phyloP scores from a whole-genome alignment of 2,797 vertebrate genomes.

The Corythornis leucogaster region DNA sequence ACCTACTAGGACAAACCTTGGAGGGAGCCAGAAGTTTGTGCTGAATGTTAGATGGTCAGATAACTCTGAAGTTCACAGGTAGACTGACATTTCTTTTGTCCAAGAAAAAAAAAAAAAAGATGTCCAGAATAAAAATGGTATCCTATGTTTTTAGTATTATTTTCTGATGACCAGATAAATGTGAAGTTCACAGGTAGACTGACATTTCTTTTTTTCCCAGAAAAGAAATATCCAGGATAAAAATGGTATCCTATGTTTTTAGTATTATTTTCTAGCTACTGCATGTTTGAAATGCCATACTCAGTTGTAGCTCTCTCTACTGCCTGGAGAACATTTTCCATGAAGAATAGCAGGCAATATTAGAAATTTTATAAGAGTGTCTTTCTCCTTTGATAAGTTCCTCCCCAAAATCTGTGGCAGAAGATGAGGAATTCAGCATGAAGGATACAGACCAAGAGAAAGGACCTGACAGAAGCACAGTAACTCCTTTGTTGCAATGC shows the following conservation, averaged over 20 bases:
- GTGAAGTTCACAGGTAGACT: no score
- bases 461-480: conserved; percentile 63
- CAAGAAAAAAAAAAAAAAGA: not conserved
- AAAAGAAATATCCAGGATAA: conserved; percentile 20
- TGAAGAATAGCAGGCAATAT: conserved; percentile 44
- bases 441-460: conserved; percentile 63
- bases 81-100: not conserved
- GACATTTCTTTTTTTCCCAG: no score
- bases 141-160: conserved; percentile 25
- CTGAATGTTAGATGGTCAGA: not conserved
- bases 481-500: conserved; percentile 74
- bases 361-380: conserved; percentile 51
- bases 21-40: not conserved
- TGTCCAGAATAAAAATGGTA: conserved; percentile 20
- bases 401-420: conserved; percentile 35
- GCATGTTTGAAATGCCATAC: not conserved
- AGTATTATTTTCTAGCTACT: conserved; percentile 46
- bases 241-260: not conserved
- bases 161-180: not conserved
- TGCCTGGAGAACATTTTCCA: conserved; percentile 20
- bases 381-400: conserved; percentile 53
- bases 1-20: not conserved
- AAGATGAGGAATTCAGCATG: conserved; percentile 59
- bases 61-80: not conserved
- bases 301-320: not conserved